These are phyloP conservation scores for Bhutanitis thaidina DNA, from an alignment of 2,888 invertebrate genomes.

Conservation along the genomic window DNA sequence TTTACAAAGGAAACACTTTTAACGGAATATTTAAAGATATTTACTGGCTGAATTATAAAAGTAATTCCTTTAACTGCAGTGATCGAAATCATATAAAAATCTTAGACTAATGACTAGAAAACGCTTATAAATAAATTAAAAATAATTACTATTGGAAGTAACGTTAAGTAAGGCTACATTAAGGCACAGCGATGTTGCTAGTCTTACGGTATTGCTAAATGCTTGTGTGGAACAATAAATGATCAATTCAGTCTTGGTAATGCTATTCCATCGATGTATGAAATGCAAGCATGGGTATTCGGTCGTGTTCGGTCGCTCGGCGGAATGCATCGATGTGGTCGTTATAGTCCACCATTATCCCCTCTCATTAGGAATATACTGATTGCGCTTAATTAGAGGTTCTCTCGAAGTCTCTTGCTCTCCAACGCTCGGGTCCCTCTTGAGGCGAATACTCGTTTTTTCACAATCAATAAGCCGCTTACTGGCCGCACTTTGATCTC, in stretches of 20 bases:
- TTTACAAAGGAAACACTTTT: not conserved
- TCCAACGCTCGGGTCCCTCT: slow-evolving; percentile 58
- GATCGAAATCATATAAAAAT: slow-evolving; percentile 32
- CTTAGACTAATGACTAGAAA: slow-evolving; percentile 74
- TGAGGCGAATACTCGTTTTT: slow-evolving; percentile 70
- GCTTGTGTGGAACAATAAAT: slow-evolving; percentile 64
- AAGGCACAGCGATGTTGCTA: slow-evolving; percentile 71
- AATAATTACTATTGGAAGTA: slow-evolving; percentile 54
- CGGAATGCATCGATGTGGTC: slow-evolving; percentile 75
- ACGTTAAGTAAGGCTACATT: slow-evolving; percentile 51
- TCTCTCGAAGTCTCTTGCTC: slow-evolving; percentile 66
- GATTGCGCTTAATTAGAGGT: slow-evolving; percentile 79
- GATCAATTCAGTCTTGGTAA: slow-evolving; percentile 69
- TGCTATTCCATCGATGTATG: slow-evolving; percentile 61
- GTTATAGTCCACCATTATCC: slow-evolving; percentile 75
- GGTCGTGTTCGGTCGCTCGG: slow-evolving; percentile 55
- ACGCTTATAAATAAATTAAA: slow-evolving; percentile 52
- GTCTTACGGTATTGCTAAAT: slow-evolving; percentile 66
- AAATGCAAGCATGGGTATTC: slow-evolving; percentile 65
- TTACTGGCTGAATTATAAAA: slow-evolving; percentile 5
- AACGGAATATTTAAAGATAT: not conserved
- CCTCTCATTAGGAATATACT: slow-evolving; percentile 79
- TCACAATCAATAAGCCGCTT: slow-evolving; percentile 73
- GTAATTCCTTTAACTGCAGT: slow-evolving; percentile 6
- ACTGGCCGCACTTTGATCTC: slow-evolving; percentile 73